Evolutionary conservation across 2,888 invertebrate genomes (phyloP).

Genomic region (Mythimna loreyi): DNA sequence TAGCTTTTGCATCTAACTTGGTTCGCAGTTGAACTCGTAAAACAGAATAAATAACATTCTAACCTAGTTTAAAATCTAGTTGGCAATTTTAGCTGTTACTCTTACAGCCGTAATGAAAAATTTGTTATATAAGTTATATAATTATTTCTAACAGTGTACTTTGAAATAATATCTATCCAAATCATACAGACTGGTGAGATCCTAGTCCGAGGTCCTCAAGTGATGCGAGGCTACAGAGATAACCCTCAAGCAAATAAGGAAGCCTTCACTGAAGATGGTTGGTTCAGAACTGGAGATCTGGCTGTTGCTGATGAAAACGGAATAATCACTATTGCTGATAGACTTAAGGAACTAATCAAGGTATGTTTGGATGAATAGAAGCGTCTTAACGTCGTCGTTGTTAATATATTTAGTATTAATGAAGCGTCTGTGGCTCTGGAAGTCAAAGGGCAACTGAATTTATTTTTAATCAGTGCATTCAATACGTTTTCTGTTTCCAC

Average conservation of each 20-base stretch:
- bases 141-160: too few species aligned
- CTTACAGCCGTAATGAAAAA: too few species aligned
- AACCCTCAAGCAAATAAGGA: constrained; percentile 94
- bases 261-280: constrained; percentile 93
- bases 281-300: constrained; percentile 95
- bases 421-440: neutral
- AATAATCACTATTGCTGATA: constrained; percentile 93
- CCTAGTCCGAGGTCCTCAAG: constrained; percentile 94
- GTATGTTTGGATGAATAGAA: constrained; percentile 76
- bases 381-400: neutral
- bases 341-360: constrained; percentile 96
- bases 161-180: neutral
- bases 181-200: constrained; percentile 92
- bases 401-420: too few species aligned
- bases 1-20: too few species aligned
- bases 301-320: constrained; percentile 92
- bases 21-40: too few species aligned
- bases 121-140: too few species aligned
- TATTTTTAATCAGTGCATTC: too few species aligned
- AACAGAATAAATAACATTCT: too few species aligned
- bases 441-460: too few species aligned
- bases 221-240: constrained; percentile 95
- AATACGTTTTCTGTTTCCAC: too few species aligned
- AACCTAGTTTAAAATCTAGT: too few species aligned
- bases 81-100: too few species aligned